Evolutionary conservation across 2,113 vertebrate genomes (phyloP), one percentile per base, ranked within the genome.

Genomic region (Rattus rattus): DNA sequence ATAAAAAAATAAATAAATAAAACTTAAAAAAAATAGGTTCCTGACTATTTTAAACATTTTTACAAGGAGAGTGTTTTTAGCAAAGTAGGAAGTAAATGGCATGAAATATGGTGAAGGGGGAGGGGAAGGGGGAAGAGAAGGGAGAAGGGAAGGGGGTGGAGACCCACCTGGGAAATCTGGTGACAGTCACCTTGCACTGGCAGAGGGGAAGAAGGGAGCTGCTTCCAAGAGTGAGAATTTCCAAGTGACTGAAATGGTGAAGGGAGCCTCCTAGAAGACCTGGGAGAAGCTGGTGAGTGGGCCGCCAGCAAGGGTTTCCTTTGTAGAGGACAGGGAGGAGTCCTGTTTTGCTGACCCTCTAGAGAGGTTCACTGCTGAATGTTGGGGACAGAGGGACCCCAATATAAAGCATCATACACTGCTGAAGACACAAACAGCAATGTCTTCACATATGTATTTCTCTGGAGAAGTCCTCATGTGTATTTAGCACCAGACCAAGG

Each of bases 381-480:
- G 20, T 61, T n/a, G 9, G 87, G 63, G 70, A 5, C 2, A 1
- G 59, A 54, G 52, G 36, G 49, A 69, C 30, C 20, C n/a, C 79
- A 99, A 98, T 99, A 98, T 98, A 99, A 99, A 93, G 99, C 99
- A 0, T 99, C 99, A 3, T 99, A 99, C 99, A 99, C 93, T 99
- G 99, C 83, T 98, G 98, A 22, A 99, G 98, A 94, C 99, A 99
- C 90, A 98, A 95, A 13, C 96, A 99, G 98, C 99, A 99, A 97
- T 99, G 99, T 99, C 94, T 99, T 99, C 95, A 99, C 97, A 99
- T 99, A 99, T 49, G 16, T 13, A 36, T 30, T 69, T 99, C 99
- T 92, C 98, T 98, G 97, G 99, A 99, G 93, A 99, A 98, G 75
- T 99, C 99, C 90, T 99, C 99, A 0, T 99, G 98, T 95, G 99